phyloP scores from a whole-genome alignment of 1,140 invertebrate genomes.

The Drosophila pandora region DNA sequence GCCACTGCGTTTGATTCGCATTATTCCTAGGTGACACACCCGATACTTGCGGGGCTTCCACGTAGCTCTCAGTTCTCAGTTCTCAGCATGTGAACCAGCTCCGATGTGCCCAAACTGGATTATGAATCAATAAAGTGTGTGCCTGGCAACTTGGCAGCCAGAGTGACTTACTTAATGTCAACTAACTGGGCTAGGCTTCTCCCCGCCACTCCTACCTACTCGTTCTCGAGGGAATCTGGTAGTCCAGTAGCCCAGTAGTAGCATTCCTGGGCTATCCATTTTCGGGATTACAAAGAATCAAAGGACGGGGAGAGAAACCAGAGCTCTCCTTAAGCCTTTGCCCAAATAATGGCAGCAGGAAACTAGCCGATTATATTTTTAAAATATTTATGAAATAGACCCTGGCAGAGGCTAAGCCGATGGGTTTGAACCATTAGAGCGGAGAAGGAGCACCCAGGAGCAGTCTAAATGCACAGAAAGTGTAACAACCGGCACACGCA shows the following conservation, averaged over 20 bases:
- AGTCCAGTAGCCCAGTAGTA: background rate
- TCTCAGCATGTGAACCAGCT: too few species aligned
- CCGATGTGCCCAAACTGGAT: slow-evolving; percentile 16
- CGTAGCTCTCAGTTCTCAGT: too few species aligned
- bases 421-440: slow-evolving; percentile 77
- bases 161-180: slow-evolving; percentile 46
- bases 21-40: slow-evolving; percentile 51
- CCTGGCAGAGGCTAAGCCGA: slow-evolving; percentile 33
- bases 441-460: slow-evolving; percentile 55
- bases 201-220: slow-evolving; percentile 1
- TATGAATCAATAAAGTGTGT: slow-evolving; percentile 43
- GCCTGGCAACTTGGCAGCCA: slow-evolving; percentile 27
- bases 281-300: background rate
- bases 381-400: slow-evolving; percentile 69
- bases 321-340: slow-evolving; percentile 42
- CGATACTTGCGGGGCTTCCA: slow-evolving; percentile 56
- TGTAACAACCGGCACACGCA: slow-evolving; percentile 78
- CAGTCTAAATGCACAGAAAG: slow-evolving; percentile 69
- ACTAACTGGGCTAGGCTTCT: slow-evolving; percentile 23
- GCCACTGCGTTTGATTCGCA: slow-evolving; percentile 5
- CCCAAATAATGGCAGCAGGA: slow-evolving; percentile 37
- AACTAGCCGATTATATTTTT: slow-evolving; percentile 64
- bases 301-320: slow-evolving; percentile 6
- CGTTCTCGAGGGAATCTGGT: background rate
- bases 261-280: background rate